phyloP scores from a whole-genome alignment of 2,888 invertebrate species.

The Machimus atricapillus region DNA sequence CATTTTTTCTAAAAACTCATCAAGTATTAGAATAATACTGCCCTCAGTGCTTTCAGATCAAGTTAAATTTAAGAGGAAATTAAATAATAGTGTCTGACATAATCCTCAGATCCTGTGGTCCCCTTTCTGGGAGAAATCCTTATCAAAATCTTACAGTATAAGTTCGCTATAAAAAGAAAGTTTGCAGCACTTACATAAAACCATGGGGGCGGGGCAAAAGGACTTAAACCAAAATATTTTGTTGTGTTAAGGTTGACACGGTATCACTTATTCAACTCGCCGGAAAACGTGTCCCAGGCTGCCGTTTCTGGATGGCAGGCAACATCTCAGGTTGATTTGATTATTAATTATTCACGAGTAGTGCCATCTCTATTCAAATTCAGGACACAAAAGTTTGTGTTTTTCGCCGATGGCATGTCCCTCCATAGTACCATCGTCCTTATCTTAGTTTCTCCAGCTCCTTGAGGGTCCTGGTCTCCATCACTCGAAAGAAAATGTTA shows the following conservation, averaged over 20 bases:
- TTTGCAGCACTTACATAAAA: neutral
- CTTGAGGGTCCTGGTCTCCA: neutral
- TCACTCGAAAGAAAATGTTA: constrained; percentile 35
- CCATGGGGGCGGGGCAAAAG: neutral
- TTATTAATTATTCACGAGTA: constrained; percentile 41
- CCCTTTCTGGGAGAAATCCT: neutral
- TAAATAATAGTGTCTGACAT: neutral
- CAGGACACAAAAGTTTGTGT: constrained; percentile 34
- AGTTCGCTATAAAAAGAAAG: neutral
- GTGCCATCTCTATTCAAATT: constrained; percentile 44
- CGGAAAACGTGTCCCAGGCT: constrained; percentile 19
- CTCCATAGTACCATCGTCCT: neutral
- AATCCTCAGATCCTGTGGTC: neutral
- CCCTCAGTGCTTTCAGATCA: neutral
- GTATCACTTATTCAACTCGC: constrained; percentile 34
- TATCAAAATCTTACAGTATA: neutral
- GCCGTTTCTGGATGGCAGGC: constrained; percentile 3
- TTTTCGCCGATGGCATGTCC: neutral
- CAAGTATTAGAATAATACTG: neutral
- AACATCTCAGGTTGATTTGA: constrained; percentile 43
- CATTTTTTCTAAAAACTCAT: neutral
- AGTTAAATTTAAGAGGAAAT: neutral
- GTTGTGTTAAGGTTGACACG: constrained; percentile 29
- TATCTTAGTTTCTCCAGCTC: neutral
- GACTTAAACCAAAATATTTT: constrained; percentile 27